These are phyloP conservation scores for Pyxicephalus adspersus DNA, from an alignment of 2,113 vertebrate genomes.

Conservation along the genomic window DNA sequence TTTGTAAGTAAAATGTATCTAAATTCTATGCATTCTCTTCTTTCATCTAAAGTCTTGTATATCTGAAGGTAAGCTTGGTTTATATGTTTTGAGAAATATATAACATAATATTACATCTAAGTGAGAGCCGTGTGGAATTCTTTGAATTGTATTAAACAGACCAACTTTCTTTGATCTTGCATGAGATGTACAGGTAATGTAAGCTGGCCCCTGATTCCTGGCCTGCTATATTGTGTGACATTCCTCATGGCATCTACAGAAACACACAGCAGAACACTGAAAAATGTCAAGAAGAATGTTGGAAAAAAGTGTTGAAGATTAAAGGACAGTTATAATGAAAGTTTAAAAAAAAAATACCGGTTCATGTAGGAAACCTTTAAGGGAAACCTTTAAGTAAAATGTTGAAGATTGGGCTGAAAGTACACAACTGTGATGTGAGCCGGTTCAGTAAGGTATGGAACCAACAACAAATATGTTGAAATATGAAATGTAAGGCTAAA, in stretches of 20 bases:
- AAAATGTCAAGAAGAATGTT: slow-evolving; percentile 16
- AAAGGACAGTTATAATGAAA: not conserved
- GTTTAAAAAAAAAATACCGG: not conserved
- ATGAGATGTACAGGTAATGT: slow-evolving; percentile 16
- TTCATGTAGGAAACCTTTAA: too few species aligned
- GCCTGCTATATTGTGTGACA: not conserved
- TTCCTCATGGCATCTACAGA: slow-evolving; percentile 6
- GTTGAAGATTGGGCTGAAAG: too few species aligned
- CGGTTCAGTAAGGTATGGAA: too few species aligned
- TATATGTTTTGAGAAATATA: not conserved
- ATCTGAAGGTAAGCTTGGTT: not conserved
- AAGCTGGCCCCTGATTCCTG: not conserved
- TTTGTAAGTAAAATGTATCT: too few species aligned
- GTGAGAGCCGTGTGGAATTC: not conserved
- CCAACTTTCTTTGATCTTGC: slow-evolving; percentile 1
- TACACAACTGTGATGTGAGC: too few species aligned
- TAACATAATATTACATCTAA: slow-evolving; percentile 24
- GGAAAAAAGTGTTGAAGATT: not conserved
- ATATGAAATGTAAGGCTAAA: too few species aligned
- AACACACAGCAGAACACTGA: slow-evolving; percentile 16
- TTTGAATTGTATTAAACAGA: slow-evolving; percentile 28
- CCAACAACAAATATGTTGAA: too few species aligned
- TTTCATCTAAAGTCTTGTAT: not conserved
- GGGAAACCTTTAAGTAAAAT: too few species aligned
- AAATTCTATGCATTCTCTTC: not conserved